Evolutionary conservation across 2,113 vertebrate genomes (phyloP), one percentile per base, ranked within the genome.

Genomic region (Hippocampus guttulatus): DNA sequence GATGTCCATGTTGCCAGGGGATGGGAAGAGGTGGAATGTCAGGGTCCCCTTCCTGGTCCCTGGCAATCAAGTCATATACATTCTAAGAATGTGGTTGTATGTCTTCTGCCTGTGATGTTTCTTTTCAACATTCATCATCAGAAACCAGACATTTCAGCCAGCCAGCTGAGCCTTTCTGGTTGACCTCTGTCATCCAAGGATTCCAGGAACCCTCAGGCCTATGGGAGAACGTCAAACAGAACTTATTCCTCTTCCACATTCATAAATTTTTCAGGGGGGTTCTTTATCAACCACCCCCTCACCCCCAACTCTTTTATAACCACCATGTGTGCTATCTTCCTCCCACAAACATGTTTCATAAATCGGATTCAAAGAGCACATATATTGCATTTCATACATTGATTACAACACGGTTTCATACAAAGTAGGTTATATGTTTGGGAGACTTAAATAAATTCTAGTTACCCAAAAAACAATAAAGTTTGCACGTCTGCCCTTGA

Each of bases 151-250:
- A 61, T 27, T 27, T 27, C 10, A 21, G 60, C 38, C 38, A 64
- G 33, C 62, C 62, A 64, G 62, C 20, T 41, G 62, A 64, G 62
- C 62, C 20, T 40, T 63, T 63, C 61, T 63, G 33, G 33, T 2
- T 41, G 38, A n/a, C 38, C 62, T 64, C 62, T 64, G 38, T 20
- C 10, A 21, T 64, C 16, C 62, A 43, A 33, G 61, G 38, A 64
- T 45, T 45, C 43, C 43, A 3, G 43, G 43, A 14, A 40, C 8
- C 61, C 38, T 64, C 8, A 33, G 27, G 27, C 58, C 14, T n/a
- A n/a, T 21, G 38, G 18, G 38, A 64, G 61, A 41, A 8, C 61
- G 11, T 64, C 18, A 41, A 41, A 41, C 7, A 4, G n/a, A 41
- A 40, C 16, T 2, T 38, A 62, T 62, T 8, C 7, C 16, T 21